A percentile compares a stretch with the other conserved stretches of the same genome.
Conservation (phyloP, 1,140 invertebrate genomes). For the Micrasema minimum region DNA sequence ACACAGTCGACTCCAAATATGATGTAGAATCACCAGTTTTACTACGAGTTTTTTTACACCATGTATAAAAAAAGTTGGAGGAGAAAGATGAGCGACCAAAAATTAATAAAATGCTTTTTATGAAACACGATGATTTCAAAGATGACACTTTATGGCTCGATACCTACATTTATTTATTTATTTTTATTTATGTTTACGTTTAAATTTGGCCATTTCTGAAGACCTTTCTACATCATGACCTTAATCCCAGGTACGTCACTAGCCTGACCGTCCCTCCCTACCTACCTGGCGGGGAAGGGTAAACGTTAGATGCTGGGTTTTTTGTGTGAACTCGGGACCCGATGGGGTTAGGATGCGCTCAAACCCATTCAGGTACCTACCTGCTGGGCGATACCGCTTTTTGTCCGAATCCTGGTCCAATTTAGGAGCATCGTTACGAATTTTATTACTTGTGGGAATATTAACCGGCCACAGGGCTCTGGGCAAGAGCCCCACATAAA, state of each 20-base stretch:
- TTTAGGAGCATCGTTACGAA: conserved; percentile 28
- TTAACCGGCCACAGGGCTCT: conserved; percentile 3
- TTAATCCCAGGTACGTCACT: neutral
- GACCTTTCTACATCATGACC: conserved; percentile 9
- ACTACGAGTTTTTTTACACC: no score
- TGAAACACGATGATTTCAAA: no score
- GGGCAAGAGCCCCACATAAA: no score
- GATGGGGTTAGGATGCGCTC: conserved; percentile 27
- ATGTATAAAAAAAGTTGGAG: no score
- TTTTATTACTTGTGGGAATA: conserved; percentile 31
- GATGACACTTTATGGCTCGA: no score
- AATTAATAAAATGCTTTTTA: no score
- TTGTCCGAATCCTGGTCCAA: conserved; percentile 15
- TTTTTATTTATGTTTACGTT: no score
- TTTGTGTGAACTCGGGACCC: conserved; percentile 11
- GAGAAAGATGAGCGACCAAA: no score
- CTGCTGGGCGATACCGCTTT: conserved; percentile 22
- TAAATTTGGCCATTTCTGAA: conserved; percentile 2
- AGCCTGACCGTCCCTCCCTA: neutral
- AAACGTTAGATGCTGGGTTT: conserved; percentile 31
- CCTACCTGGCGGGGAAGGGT: conserved; percentile 14
- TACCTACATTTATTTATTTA: no score
- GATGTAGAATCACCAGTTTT: no score
- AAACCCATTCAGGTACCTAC: conserved; percentile 13
- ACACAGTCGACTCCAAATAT: no score